A percentile compares a stretch with the other conserved stretches of the same genome.
These are phyloP conservation scores for Siphlonurus alternatus DNA, from an alignment of 2,888 invertebrate genomes.

Conservation along the genomic window DNA sequence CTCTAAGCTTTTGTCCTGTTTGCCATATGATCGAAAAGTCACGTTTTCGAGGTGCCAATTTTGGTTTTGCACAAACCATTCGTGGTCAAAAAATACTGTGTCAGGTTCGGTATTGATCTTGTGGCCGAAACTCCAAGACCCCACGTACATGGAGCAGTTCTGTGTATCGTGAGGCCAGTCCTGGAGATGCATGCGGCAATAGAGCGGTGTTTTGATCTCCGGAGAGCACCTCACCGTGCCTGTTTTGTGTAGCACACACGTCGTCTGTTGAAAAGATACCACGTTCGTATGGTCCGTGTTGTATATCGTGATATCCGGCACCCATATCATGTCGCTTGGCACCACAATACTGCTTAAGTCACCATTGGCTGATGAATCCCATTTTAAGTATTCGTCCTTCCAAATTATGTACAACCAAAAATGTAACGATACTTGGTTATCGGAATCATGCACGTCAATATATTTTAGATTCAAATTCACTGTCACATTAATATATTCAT, in stretches of 20 bases:
- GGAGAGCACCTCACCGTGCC: neutral
- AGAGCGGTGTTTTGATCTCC: neutral
- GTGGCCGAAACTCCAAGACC: conserved; percentile 36
- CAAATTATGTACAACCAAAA: neutral
- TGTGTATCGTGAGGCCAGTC: conserved; percentile 51
- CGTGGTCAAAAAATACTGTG: neutral
- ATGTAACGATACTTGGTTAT: neutral
- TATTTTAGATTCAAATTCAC: neutral
- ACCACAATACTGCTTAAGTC: neutral
- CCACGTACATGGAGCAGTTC: conserved; percentile 43
- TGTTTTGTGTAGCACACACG: neutral
- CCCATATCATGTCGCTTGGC: neutral
- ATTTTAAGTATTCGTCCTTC: neutral
- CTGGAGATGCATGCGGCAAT: conserved; percentile 38
- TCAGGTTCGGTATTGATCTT: neutral
- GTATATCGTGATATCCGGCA: neutral
- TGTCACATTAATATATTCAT: no score
- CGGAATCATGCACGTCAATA: neutral
- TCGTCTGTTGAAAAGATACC: neutral
- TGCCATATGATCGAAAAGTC: conserved; percentile 29
- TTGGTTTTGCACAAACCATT: conserved; percentile 21
- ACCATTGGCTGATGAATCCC: neutral
- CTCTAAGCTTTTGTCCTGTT: conserved; percentile 37
- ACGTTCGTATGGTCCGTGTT: neutral
- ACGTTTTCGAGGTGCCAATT: conserved; percentile 39